Evolutionary conservation across 2,888 invertebrate species (phyloP).

Genomic region (Stictocephala bisonia): DNA sequence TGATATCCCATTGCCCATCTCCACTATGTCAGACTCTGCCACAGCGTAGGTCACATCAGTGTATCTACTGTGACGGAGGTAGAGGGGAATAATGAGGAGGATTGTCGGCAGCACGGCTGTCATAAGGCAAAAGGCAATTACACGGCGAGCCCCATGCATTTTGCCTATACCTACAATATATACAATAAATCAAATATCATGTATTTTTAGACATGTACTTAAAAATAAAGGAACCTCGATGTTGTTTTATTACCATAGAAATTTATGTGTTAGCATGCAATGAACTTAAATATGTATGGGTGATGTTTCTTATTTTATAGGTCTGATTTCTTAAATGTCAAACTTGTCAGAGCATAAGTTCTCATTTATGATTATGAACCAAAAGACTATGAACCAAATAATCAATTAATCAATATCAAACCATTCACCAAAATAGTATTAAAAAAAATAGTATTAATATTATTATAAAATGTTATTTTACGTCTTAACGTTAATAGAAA

Average conservation of each 20-base stretch:
- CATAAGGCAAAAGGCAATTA: constrained; percentile 80
- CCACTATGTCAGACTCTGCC: constrained; percentile 86
- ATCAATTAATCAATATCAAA: no score
- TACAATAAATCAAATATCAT: neutral
- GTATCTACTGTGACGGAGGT: constrained; percentile 80
- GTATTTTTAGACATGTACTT: no score
- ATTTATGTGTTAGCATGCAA: neutral
- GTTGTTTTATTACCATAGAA: neutral
- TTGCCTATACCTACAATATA: constrained; percentile 63
- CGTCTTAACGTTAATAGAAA: no score
- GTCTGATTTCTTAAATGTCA: no score
- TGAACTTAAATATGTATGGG: neutral
- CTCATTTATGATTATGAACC: no score
- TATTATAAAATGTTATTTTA: no score
- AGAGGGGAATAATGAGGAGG: constrained; percentile 80
- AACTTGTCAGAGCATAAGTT: no score
- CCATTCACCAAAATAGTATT: no score
- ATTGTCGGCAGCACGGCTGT: constrained; percentile 80
- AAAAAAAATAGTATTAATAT: no score
- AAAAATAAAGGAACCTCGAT: no score
- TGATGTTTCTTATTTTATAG: no score
- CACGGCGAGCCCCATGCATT: constrained; percentile 84
- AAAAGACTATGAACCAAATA: no score
- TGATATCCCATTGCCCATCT: constrained; percentile 85
- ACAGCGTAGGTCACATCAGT: constrained; percentile 82